Evolutionary conservation across 2,797 vertebrate genomes (phyloP), one percentile per base, ranked within the genome.

Genomic region (Sparus aurata): DNA sequence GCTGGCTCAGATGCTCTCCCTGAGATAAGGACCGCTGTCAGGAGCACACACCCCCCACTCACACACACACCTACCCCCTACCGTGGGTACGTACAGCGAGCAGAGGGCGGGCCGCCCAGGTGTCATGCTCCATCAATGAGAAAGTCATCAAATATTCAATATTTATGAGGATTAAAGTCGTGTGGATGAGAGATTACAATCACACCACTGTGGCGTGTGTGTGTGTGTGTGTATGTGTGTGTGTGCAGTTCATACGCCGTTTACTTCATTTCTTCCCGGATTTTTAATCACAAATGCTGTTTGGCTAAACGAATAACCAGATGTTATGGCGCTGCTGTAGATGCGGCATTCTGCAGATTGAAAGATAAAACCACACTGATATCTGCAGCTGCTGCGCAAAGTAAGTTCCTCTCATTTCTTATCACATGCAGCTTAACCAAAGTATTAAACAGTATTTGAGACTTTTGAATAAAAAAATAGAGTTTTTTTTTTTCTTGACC

Each of bases 61-160:
- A 38, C 38, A 38, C 34, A 34, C 34, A 38, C 38, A 87, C 68
- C 82, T 64, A 82, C 80, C 82, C 63, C 82, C 80, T 83, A 81
- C 87, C 45, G 49, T 52, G 80, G 80, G 55, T 71, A 68, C 53
- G 16, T 69, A 70, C 43, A 73, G 84, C 53, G 8, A 84, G 70
- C 73, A 63, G 83, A 81, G 83, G 85, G 80, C 50, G 53, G 84
- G 80, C 90, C 2, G n/a, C 82, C 88, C 89, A 89, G 93, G 93
- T 93, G 89, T 90, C 92, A 83, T 81, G 86, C 90, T 90, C 73
- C 84, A 93, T 94, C 93, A 94, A 89, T 91, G 90, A 92, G 69
- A 81, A 85, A 90, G 88, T 92, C 91, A 94, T 94, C 83, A 93
- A 93, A 92, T 93, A 93, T 94, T 92, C 85, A 94, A 88, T 90